phyloP scores from a whole-genome alignment of 1,140 invertebrate genomes.

The Tigriopus japonicus region DNA sequence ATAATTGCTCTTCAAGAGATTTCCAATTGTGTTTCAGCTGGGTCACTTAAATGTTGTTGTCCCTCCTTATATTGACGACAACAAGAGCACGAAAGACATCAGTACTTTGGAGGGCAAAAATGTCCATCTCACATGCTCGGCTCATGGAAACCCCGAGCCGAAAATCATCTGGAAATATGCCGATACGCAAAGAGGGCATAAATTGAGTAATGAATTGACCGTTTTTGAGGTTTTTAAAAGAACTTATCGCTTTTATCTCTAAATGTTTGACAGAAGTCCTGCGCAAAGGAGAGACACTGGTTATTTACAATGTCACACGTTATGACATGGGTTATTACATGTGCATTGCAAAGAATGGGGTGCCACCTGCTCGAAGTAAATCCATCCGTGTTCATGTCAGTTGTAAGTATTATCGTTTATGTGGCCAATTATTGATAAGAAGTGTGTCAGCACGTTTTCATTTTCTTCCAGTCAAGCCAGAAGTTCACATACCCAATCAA shows the following conservation, averaged over 20 bases:
- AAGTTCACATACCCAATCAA: too few relatives aligned
- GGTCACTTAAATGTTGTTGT: constrained; percentile 6
- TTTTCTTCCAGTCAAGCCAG: too few relatives aligned
- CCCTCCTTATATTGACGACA: constrained; percentile 1
- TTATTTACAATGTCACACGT: constrained; percentile 62
- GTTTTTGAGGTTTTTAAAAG: too few relatives aligned
- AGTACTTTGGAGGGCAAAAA: not conserved
- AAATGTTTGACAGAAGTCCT: too few relatives aligned
- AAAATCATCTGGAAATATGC: not conserved
- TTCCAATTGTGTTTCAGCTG: constrained; percentile 16
- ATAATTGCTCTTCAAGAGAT: too few relatives aligned
- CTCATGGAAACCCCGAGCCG: not conserved
- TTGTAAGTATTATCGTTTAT: constrained; percentile 68
- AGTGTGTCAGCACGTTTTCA: too few relatives aligned
- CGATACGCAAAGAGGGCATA: too few relatives aligned
- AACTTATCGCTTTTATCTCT: too few relatives aligned
- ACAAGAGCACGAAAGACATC: not conserved
- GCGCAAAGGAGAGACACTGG: constrained; percentile 28
- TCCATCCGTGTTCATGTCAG: constrained; percentile 65
- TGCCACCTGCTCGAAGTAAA: constrained; percentile 70
- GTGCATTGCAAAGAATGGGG: constrained; percentile 62
- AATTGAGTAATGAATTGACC: too few relatives aligned
- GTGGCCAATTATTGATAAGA: too few relatives aligned
- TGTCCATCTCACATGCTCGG: not conserved
- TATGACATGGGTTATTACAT: constrained; percentile 81